Conservation (phyloP, 2,113 vertebrate species). For the Apistogramma diplotaenia region DNA sequence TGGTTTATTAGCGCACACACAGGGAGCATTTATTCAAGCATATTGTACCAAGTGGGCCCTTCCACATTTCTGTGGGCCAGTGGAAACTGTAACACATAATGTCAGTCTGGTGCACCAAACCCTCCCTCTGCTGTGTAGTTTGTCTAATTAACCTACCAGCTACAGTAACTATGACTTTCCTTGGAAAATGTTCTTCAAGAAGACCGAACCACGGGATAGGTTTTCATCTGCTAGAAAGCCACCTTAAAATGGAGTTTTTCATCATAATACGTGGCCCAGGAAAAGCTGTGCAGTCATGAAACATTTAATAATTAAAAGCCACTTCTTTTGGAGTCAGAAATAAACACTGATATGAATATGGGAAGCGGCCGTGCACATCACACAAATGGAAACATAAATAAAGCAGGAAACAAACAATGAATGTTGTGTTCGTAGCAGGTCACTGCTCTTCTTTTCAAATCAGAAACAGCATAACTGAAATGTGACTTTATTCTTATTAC, state of each 20-base stretch:
- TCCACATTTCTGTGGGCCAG: background rate
- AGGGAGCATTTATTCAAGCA: background rate
- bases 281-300: background rate
- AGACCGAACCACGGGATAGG: background rate
- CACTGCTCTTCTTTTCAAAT: constrained; percentile 3
- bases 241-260: background rate
- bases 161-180: background rate
- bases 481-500: background rate
- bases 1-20: background rate
- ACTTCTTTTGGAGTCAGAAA: constrained; percentile 1
- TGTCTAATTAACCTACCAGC: background rate
- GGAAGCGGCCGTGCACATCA: background rate
- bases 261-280: background rate
- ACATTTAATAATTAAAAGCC: background rate
- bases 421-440: background rate
- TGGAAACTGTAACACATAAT: background rate
- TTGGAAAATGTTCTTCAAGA: background rate
- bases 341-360: background rate
- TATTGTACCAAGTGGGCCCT: background rate
- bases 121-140: background rate
- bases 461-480: background rate
- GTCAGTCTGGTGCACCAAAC: background rate
- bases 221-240: background rate
- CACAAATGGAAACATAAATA: constrained; percentile 31
- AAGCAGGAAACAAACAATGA: constrained; percentile 10